A percentile compares a stretch with the other conserved stretches of the same genome.
Evolutionary conservation across 2,888 invertebrate genomes (phyloP).

Genomic region (Cryptus viduatorius): DNA sequence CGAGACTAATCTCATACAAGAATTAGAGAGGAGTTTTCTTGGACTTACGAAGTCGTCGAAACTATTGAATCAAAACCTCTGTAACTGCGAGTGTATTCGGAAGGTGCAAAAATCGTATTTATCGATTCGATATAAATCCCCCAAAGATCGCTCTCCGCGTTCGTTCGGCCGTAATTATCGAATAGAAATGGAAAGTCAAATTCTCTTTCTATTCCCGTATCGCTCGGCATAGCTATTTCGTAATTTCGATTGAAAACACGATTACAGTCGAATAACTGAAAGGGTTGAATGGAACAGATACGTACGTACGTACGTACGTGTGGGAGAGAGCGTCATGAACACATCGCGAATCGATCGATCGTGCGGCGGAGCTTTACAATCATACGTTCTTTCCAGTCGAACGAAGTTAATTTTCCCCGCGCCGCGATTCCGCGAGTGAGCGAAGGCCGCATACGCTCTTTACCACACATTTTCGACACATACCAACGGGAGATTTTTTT

Average conservation of each 20-base stretch:
- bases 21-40: conserved; percentile 76
- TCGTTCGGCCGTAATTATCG: too few species aligned
- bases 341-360: conserved; percentile 70
- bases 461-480: conserved; percentile 5
- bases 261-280: conserved; percentile 71
- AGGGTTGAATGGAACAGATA: conserved; percentile 15
- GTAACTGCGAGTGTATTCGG: background rate
- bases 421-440: conserved; percentile 22
- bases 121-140: background rate
- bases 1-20: conserved; percentile 74
- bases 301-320: background rate
- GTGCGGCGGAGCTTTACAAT: conserved; percentile 50
- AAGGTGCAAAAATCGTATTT: background rate
- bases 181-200: background rate
- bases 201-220: background rate
- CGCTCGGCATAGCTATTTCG: conserved; percentile 59
- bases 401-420: conserved; percentile 73
- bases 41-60: too few species aligned
- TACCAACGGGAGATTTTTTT: background rate
- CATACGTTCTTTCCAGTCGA: conserved; percentile 70
- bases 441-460: conserved; percentile 25
- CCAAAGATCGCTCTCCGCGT: background rate
- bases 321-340: conserved; percentile 15
- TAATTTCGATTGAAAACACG: conserved; percentile 75
- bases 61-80: background rate